Evolutionary conservation across 2,113 vertebrate genomes (phyloP), one percentile per base, ranked within the genome.

Genomic region (Hucho hucho): DNA sequence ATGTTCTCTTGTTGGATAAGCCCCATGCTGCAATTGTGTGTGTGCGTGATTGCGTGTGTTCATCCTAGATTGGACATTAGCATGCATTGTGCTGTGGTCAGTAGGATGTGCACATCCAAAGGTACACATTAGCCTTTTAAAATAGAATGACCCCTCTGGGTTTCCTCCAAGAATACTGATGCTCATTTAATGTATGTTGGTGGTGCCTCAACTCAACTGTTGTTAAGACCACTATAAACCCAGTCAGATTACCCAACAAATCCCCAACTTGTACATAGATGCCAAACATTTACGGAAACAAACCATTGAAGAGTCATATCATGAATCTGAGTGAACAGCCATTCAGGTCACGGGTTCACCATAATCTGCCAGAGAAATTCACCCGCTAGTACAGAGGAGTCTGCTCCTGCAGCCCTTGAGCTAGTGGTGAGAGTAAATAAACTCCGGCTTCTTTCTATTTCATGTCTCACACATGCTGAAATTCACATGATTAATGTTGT

Each of bases 401-500:
- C 14, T 14, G 47, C 64, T 59, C 47, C 65, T 13, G 64, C 18
- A 69, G n/a, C n/a, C 11, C 24, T 26, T 67, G 26, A 74, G 37
- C 49, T 53, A 18, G 70, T 70, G 70, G 66, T 66, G 32, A 16
- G 74, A 68, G 63, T 72, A 59, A 72, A 72, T 72, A 67, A 66
- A 61, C 9, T 26, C 70, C 0, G 32, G 24, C 13, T 29, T 56
- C 13, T 76, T n/a, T 76, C 73, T 72, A 1, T 76, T 75, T 76
- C 72, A 75, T 83, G 73, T 65, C 75, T 47, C 28, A 43, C 70
- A 66, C 58, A 66, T 74, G 73, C 69, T 56, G 74, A 24, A 81
- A 75, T 72, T 58, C 64, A 81, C 72, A 84, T 80, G 77, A 84
- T 80, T 78, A 77, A 85, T 83, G 79, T 73, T 72, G 69, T 68